phyloP scores from a whole-genome alignment of 2,888 invertebrate species.

The Norana najaformis region DNA sequence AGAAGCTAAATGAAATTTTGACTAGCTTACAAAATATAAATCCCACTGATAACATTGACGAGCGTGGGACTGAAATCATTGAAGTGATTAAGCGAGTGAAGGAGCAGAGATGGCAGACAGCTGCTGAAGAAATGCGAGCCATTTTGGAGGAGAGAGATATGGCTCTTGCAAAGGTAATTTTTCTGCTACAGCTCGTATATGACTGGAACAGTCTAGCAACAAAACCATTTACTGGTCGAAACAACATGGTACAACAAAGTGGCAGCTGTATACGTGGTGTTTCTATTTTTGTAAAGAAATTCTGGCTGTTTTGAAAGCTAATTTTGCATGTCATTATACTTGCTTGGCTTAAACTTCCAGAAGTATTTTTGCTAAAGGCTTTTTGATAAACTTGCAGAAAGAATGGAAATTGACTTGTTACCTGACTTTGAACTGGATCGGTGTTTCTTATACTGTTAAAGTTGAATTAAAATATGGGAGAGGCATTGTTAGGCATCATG shows the following conservation, averaged over 20 bases:
- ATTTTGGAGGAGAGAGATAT: slow-evolving; percentile 42
- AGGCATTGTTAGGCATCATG: no score
- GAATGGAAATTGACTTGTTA: neutral
- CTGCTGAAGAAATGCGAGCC: slow-evolving; percentile 43
- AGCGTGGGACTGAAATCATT: slow-evolving; percentile 31
- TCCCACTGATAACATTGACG: neutral
- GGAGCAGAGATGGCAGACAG: slow-evolving; percentile 32
- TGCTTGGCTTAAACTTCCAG: neutral
- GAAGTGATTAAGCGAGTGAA: slow-evolving; percentile 33
- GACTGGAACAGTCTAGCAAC: neutral
- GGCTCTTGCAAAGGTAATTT: slow-evolving; percentile 38
- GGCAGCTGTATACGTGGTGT: neutral
- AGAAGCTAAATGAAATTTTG: slow-evolving; percentile 6
- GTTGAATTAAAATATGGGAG: no score
- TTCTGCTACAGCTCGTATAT: neutral
- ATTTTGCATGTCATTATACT: neutral
- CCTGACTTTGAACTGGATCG: neutral
- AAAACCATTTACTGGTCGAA: neutral
- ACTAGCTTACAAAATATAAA: neutral
- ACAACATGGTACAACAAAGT: neutral
- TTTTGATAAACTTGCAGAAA: neutral
- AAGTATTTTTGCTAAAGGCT: neutral
- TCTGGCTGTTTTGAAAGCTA: neutral
- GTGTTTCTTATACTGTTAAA: no score
- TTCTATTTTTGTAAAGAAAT: neutral